Conservation (phyloP, 2,797 vertebrate genomes). For the Coregonus sp. region DNA sequence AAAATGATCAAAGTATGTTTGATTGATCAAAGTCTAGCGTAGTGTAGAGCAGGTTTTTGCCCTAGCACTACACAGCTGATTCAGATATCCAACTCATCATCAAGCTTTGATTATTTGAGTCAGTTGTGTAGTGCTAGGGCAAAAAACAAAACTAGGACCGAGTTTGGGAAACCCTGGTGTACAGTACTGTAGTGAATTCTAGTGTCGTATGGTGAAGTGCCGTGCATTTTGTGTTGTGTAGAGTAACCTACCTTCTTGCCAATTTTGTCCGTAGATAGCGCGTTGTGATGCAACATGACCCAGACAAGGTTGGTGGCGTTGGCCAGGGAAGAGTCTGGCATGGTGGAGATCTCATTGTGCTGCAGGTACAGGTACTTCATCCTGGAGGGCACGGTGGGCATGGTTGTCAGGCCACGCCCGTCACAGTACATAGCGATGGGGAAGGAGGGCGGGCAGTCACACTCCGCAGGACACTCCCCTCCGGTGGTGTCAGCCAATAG, state of each 20-base stretch:
- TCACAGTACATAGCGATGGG: conserved; percentile 95
- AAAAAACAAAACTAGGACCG: no score
- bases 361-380: conserved; percentile 96
- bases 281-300: conserved; percentile 91
- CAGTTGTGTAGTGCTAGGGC: no score
- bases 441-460: conserved; percentile 91
- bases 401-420: conserved; percentile 82
- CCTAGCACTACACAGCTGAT: no score
- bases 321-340: conserved; percentile 84
- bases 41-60: neutral
- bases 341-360: conserved; percentile 84
- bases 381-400: conserved; percentile 86
- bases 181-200: no score
- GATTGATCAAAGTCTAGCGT: neutral
- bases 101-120: no score
- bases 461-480: conserved; percentile 86
- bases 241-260: conserved; percentile 69
- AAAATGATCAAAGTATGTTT: neutral
- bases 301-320: conserved; percentile 91
- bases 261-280: conserved; percentile 82
- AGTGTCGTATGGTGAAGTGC: neutral
- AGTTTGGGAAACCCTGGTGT: neutral
- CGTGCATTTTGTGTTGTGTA: neutral
- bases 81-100: no score
- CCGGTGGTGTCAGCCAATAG: conserved; percentile 66